Percentiles rank a stretch among this genome's conserved stretches.
These are phyloP conservation scores for Ditylenchus weischeri DNA, from an alignment of 2,888 invertebrate species.

Conservation along the genomic window DNA sequence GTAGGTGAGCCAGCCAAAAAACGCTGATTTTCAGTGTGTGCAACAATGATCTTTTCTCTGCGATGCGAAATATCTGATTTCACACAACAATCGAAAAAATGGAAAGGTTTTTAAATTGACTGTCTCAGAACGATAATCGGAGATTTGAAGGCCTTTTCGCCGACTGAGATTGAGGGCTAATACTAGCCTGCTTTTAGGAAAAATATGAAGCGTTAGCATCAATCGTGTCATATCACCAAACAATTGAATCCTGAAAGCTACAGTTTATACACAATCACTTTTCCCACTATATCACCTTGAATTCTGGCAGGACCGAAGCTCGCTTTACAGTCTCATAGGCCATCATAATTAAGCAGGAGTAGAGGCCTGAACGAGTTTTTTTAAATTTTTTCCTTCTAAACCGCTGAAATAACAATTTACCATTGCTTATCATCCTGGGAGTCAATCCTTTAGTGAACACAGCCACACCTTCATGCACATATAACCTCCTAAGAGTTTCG, in stretches of 20 bases:
- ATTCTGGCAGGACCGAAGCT: slow-evolving; percentile 50
- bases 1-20: too few relatives aligned
- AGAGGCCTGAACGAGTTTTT: slow-evolving; percentile 33
- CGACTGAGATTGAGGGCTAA: too few relatives aligned
- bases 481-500: slow-evolving; percentile 48
- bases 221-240: slow-evolving; percentile 13
- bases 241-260: slow-evolving; percentile 10
- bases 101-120: too few relatives aligned
- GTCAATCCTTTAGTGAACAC: slow-evolving; percentile 54
- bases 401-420: slow-evolving; percentile 1
- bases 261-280: too few relatives aligned
- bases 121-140: too few relatives aligned
- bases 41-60: not conserved
- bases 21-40: not conserved
- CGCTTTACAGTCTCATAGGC: slow-evolving; percentile 54
- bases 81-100: too few relatives aligned
- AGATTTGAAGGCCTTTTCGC: too few relatives aligned
- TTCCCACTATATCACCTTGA: slow-evolving; percentile 15
- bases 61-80: not conserved
- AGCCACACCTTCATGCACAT: slow-evolving; percentile 45
- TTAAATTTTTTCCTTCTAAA: not conserved
- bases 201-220: too few relatives aligned
- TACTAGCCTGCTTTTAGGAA: too few relatives aligned
- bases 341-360: slow-evolving; percentile 50
- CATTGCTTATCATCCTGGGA: slow-evolving; percentile 51